A percentile compares a stretch with the other conserved stretches of the same genome.
Evolutionary conservation across 2,113 vertebrate genomes (phyloP).

Genomic region (Castor canadensis): DNA sequence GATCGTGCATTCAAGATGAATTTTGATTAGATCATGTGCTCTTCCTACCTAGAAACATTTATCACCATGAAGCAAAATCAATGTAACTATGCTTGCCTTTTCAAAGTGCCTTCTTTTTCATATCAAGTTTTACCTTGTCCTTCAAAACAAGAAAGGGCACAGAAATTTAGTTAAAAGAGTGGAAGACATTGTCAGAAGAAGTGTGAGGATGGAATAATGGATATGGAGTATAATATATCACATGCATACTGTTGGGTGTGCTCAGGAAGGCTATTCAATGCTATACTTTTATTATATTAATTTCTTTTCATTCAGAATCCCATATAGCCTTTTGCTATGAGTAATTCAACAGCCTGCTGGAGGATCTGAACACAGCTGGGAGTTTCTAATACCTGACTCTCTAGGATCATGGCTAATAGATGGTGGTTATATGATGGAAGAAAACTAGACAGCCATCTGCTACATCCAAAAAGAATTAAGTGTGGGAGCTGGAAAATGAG

Average conservation of each 20-base stretch:
- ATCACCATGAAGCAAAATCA: slow-evolving; percentile 60
- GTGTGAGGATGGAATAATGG: not conserved
- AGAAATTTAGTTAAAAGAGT: not conserved
- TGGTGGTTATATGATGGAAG: not conserved
- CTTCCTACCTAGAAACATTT: not conserved
- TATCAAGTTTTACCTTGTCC: not conserved
- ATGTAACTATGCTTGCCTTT: not conserved
- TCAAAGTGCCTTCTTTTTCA: not conserved
- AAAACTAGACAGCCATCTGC: not conserved
- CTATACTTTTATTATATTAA: not conserved
- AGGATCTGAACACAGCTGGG: not conserved
- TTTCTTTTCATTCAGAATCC: not conserved
- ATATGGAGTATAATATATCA: not conserved
- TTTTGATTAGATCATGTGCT: slow-evolving; percentile 18
- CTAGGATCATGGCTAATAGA: not conserved
- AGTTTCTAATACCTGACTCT: not conserved
- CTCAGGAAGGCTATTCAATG: not conserved
- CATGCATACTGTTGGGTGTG: not conserved
- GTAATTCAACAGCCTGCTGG: not conserved
- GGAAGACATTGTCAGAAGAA: not conserved
- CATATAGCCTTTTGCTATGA: not conserved
- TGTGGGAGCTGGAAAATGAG: not conserved
- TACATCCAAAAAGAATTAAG: not conserved
- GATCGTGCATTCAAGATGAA: not conserved
- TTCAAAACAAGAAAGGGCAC: slow-evolving; percentile 33